Evolutionary conservation across 92 coral and sea anemone species (phyloP).

Genomic region (Pocillopora meandrina): DNA sequence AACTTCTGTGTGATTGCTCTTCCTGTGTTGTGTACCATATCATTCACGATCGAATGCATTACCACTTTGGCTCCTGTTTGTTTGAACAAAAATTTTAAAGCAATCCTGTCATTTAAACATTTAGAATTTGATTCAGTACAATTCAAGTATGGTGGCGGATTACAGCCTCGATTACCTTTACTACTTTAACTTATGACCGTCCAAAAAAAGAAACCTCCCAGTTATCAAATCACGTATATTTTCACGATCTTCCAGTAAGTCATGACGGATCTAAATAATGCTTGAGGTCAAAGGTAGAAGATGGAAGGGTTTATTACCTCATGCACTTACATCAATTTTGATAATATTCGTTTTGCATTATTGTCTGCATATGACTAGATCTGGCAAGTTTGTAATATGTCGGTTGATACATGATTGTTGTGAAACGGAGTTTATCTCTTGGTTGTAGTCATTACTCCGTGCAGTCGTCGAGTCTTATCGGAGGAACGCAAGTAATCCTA

Average conservation of each 20-base stretch:
- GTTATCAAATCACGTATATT: too few species aligned
- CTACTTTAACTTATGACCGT: too few species aligned
- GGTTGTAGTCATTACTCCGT: too few species aligned
- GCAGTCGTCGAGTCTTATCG: neutral
- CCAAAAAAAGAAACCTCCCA: too few species aligned
- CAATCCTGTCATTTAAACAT: too few species aligned
- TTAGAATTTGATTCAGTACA: too few species aligned
- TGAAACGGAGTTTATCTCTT: too few species aligned
- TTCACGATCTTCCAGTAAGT: neutral
- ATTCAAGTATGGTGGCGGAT: too few species aligned
- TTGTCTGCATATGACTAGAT: conserved; percentile 33
- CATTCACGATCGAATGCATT: conserved; percentile 79
- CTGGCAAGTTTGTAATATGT: neutral
- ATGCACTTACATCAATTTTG: too few species aligned
- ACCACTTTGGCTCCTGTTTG: conserved; percentile 79
- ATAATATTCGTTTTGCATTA: neutral
- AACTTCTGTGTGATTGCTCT: conserved; percentile 44
- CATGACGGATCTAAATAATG: neutral
- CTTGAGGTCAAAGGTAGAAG: neutral
- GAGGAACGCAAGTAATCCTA: conserved; percentile 29
- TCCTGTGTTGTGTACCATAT: conserved; percentile 55
- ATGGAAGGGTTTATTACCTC: neutral
- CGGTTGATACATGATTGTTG: neutral
- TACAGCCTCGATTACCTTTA: too few species aligned
- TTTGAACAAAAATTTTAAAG: neutral